phyloP scores from a whole-genome alignment of 2,797 vertebrate genomes.

The Alfaro cultratus region DNA sequence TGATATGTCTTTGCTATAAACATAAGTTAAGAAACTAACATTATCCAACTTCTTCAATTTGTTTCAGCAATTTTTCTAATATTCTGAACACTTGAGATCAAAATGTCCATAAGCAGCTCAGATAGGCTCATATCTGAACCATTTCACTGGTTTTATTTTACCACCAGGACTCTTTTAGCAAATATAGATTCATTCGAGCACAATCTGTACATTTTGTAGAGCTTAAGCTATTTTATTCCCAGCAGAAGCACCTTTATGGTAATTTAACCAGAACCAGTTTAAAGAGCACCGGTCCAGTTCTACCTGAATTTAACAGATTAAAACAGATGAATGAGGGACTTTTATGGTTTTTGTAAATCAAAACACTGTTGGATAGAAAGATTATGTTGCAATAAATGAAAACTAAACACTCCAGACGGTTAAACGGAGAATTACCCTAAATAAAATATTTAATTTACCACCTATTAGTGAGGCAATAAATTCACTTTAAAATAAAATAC shows the following conservation, averaged over 20 bases:
- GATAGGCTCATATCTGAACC: neutral
- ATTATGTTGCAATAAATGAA: too few relatives aligned
- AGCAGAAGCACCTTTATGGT: neutral
- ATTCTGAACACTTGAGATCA: neutral
- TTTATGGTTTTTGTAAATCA: too few relatives aligned
- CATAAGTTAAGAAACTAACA: neutral
- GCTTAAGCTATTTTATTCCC: neutral
- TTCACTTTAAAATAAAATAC: too few relatives aligned
- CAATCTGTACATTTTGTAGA: neutral
- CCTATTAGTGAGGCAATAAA: too few relatives aligned
- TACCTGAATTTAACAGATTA: too few relatives aligned
- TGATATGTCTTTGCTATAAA: neutral
- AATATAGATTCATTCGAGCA: neutral
- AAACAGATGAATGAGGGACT: too few relatives aligned
- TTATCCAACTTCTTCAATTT: neutral
- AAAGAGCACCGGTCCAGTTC: neutral
- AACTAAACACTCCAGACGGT: too few relatives aligned
- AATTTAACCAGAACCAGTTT: neutral
- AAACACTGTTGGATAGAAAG: too few relatives aligned
- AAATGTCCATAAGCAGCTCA: neutral
- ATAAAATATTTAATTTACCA: too few relatives aligned
- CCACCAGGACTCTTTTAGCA: neutral
- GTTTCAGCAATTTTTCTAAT: neutral
- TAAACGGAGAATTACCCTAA: too few relatives aligned
- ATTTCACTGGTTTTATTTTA: neutral